Percentiles rank a stretch among this genome's conserved stretches.
phyloP scores from a whole-genome alignment of 2,113 vertebrate genomes.

The Poeciliopsis retropinna region DNA sequence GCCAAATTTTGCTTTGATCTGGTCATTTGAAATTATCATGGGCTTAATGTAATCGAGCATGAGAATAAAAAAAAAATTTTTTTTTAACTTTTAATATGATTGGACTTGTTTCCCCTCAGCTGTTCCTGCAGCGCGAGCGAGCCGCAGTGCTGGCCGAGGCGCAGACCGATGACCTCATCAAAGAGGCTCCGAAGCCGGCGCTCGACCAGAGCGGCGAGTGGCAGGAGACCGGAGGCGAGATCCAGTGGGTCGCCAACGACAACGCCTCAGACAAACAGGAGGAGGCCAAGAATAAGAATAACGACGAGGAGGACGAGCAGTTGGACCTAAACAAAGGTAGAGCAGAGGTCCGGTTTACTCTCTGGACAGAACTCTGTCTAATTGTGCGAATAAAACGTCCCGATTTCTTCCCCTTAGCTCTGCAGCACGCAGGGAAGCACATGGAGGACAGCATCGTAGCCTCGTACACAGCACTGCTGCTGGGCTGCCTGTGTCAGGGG shows the following conservation, averaged over 20 bases:
- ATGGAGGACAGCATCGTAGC: slow-evolving; percentile 99
- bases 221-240: slow-evolving; percentile 94
- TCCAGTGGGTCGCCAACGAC: slow-evolving; percentile 95
- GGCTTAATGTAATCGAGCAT: no score
- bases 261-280: slow-evolving; percentile 72
- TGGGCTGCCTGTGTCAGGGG: slow-evolving; percentile 97
- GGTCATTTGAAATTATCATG: no score
- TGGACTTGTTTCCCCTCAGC: slow-evolving; percentile 65
- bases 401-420: slow-evolving; percentile 77
- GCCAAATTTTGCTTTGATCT: no score
- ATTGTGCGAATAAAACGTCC: not conserved
- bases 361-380: accelerated
- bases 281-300: slow-evolving; percentile 71
- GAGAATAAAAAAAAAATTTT: not conserved
- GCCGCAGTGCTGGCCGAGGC: slow-evolving; percentile 93
- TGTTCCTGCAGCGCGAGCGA: slow-evolving; percentile 93
- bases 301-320: slow-evolving; percentile 91
- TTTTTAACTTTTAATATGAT: not conserved
- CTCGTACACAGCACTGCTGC: slow-evolving; percentile 95
- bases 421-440: slow-evolving; percentile 98
- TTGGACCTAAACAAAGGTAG: slow-evolving; percentile 98
- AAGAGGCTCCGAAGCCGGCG: slow-evolving; percentile 88
- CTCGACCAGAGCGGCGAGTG: slow-evolving; percentile 94
- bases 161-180: slow-evolving; percentile 97
- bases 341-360: accelerated